Evolutionary conservation across 2,113 vertebrate genomes (phyloP).

Genomic region (Pungitius pungitius): DNA sequence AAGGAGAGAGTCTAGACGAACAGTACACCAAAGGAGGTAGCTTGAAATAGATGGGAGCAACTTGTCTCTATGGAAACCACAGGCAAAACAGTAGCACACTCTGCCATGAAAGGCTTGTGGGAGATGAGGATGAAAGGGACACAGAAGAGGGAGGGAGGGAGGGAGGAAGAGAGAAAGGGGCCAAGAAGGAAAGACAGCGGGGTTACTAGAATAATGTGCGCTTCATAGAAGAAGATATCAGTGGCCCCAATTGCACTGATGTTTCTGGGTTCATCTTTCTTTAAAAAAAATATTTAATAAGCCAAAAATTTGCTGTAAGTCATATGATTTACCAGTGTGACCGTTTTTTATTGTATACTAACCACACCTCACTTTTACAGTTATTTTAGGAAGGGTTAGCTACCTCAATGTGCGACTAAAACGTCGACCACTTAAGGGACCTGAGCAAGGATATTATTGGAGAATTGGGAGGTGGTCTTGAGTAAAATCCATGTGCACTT

Average conservation of each 20-base stretch:
- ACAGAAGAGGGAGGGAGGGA: constrained; percentile 7
- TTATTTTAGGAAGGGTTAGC: not conserved
- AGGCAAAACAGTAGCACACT: constrained; percentile 73
- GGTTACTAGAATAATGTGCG: constrained; percentile 34
- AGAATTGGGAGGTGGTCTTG: no score
- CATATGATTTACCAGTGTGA: constrained; percentile 5
- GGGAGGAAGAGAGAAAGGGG: constrained; percentile 15
- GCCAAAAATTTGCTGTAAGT: constrained; percentile 26
- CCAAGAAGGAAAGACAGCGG: constrained; percentile 13
- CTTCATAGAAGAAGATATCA: constrained; percentile 47
- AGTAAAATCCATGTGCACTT: no score
- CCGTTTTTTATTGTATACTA: not conserved
- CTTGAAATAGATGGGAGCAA: constrained; percentile 81
- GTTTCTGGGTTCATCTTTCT: constrained; percentile 41
- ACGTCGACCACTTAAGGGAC: not conserved
- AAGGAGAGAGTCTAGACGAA: constrained; percentile 65
- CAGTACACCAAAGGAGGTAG: constrained; percentile 68
- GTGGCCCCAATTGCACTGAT: constrained; percentile 46
- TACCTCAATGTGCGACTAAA: not conserved
- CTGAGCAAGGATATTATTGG: not conserved
- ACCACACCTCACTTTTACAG: not conserved
- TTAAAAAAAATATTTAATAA: constrained; percentile 59
- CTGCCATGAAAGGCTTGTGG: constrained; percentile 69
- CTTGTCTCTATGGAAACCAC: constrained; percentile 84
- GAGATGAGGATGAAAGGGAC: constrained; percentile 71